Conservation (phyloP, 1,140 invertebrate species). For the Brachionus sp. region DNA sequence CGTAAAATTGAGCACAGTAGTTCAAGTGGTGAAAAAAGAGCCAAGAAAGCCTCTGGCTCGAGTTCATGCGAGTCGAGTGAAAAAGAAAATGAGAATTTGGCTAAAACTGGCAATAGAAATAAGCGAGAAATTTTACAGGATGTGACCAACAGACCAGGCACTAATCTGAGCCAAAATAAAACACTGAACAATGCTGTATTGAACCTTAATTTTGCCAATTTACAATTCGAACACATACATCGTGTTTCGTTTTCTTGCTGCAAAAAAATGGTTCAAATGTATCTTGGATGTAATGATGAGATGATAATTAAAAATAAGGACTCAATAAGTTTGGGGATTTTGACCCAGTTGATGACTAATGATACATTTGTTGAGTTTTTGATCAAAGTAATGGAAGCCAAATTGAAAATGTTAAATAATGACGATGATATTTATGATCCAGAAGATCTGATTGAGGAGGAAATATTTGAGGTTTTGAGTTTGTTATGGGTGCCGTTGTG, state of each 20-base stretch:
- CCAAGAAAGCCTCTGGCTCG: not conserved
- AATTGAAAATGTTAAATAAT: not conserved
- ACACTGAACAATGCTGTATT: not conserved
- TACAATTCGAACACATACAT: conserved; percentile 19
- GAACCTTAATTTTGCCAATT: conserved; percentile 1
- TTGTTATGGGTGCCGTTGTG: not conserved
- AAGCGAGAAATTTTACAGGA: not conserved
- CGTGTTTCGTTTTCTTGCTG: not conserved
- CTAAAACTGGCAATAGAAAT: not conserved
- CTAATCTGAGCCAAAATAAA: not conserved
- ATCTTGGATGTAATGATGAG: conserved; percentile 7
- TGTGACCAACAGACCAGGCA: not conserved
- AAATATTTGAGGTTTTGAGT: conserved; percentile 4
- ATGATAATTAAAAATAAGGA: not conserved
- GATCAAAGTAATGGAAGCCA: conserved; percentile 16
- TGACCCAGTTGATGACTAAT: not conserved
- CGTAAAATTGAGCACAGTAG: not conserved
- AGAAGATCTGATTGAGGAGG: not conserved
- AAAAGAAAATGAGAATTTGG: not conserved
- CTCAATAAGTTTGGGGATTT: not conserved
- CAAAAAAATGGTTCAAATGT: conserved; percentile 19
- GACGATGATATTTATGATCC: not conserved
- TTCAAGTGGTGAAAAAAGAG: not conserved
- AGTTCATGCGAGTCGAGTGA: not conserved
- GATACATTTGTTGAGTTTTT: conserved; percentile 29